Conservation (phyloP, 2,888 invertebrate species). For the Drosophila infuscata region DNA sequence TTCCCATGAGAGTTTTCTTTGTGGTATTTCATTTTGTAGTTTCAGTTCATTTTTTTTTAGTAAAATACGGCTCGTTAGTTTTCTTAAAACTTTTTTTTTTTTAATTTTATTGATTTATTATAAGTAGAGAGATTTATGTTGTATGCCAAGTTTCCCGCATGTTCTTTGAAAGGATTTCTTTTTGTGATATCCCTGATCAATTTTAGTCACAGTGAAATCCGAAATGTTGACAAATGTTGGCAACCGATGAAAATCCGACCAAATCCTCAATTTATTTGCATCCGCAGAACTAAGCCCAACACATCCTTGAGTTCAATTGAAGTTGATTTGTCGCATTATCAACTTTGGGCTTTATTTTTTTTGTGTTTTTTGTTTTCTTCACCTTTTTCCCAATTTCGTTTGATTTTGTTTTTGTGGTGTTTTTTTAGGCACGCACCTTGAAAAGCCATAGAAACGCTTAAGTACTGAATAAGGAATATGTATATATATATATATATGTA, state of each 20-base stretch:
- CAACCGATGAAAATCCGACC: slow-evolving; percentile 17
- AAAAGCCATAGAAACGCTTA: slow-evolving; percentile 29
- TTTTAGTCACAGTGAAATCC: slow-evolving; percentile 11
- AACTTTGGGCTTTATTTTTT: slow-evolving; percentile 13
- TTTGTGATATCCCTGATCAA: neutral
- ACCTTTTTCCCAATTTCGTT: slow-evolving; percentile 15
- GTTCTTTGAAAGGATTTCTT: neutral
- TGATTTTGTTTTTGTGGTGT: slow-evolving; percentile 20
- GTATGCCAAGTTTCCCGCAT: neutral
- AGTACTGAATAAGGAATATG: neutral
- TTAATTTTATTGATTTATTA: neutral
- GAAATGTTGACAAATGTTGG: slow-evolving; percentile 2
- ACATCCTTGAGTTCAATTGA: slow-evolving; percentile 37
- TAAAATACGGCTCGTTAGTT: neutral
- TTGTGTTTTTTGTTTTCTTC: neutral
- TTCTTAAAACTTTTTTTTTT: neutral
- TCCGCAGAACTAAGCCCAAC: slow-evolving; percentile 34
- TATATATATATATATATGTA: neutral
- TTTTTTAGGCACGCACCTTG: slow-evolving; percentile 2
- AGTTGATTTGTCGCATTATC: slow-evolving; percentile 47
- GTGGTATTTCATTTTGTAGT: neutral
- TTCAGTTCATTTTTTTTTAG: neutral
- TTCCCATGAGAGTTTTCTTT: neutral
- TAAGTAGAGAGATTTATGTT: neutral
- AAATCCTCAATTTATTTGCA: slow-evolving; percentile 29